These are phyloP conservation scores for Drosophila mayaguana DNA, from an alignment of 2,888 invertebrate species.

Conservation along the genomic window DNA sequence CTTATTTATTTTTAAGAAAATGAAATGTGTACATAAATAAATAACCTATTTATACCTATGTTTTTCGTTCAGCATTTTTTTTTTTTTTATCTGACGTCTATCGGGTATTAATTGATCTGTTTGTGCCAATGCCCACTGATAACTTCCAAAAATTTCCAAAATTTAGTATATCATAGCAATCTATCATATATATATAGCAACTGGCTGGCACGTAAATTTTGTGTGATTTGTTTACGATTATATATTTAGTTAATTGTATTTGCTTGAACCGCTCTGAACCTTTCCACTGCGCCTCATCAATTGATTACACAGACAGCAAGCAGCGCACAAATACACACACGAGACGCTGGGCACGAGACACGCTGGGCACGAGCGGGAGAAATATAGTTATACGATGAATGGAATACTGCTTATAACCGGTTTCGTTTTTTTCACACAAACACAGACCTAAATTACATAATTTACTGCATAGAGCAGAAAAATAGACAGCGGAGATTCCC, in stretches of 20 bases:
- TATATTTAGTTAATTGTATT: constrained; percentile 33
- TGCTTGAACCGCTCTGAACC: constrained; percentile 32
- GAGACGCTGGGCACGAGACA: constrained; percentile 36
- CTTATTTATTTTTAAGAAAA: constrained; percentile 4
- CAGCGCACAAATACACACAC: constrained; percentile 43
- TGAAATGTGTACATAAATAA: not conserved
- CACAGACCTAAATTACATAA: constrained; percentile 2
- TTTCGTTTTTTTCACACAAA: constrained; percentile 11
- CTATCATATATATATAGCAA: constrained; percentile 1
- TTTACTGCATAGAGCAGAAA: not conserved
- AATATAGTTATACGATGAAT: constrained; percentile 34
- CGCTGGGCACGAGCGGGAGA: constrained; percentile 20
- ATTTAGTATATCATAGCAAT: constrained; percentile 28
- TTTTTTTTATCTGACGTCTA: constrained; percentile 7
- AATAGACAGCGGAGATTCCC: constrained; percentile 23
- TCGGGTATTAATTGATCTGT: constrained; percentile 30
- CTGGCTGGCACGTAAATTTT: constrained; percentile 27
- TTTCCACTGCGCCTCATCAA: constrained; percentile 33
- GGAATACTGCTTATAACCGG: constrained; percentile 34
- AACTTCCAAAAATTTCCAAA: constrained; percentile 48
- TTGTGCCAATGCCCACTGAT: constrained; percentile 31
- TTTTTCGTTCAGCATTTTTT: not conserved
- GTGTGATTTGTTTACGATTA: constrained; percentile 37
- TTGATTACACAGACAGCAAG: constrained; percentile 42
- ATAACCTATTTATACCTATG: not conserved